These are phyloP conservation scores for Ypsolopha sequella DNA, from an alignment of 2,888 invertebrate genomes.

Conservation along the genomic window DNA sequence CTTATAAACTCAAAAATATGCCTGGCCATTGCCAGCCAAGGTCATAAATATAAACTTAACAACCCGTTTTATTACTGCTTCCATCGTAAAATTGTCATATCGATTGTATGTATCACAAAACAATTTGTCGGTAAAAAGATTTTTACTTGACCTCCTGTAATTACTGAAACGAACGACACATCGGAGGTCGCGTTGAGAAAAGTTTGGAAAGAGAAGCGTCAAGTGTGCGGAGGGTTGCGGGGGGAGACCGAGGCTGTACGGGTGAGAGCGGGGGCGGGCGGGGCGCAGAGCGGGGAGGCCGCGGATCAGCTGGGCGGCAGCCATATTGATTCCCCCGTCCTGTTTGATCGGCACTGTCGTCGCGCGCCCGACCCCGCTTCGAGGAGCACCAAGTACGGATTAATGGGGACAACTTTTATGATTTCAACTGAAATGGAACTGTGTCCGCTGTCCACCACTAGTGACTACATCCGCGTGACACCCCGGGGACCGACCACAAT, in stretches of 20 bases:
- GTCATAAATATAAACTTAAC: too few relatives aligned
- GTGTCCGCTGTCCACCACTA: constrained; percentile 13
- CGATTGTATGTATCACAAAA: background rate
- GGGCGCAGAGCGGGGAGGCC: constrained; percentile 5
- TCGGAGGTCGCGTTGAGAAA: constrained; percentile 28
- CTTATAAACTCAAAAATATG: too few relatives aligned
- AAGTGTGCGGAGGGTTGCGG: constrained; percentile 38
- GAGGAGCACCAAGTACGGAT: constrained; percentile 26
- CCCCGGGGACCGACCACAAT: background rate
- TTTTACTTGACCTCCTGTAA: background rate
- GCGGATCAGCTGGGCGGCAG: constrained; percentile 70
- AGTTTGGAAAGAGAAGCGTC: constrained; percentile 33
- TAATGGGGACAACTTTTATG: constrained; percentile 69
- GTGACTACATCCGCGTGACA: background rate
- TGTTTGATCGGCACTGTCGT: constrained; percentile 57
- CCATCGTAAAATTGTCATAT: too few relatives aligned
- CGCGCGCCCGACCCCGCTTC: constrained; percentile 28
- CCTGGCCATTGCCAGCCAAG: too few relatives aligned
- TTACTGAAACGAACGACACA: constrained; percentile 6
- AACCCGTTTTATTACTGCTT: too few relatives aligned
- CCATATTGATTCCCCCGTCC: constrained; percentile 68
- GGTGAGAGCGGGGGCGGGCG: constrained; percentile 4
- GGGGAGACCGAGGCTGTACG: constrained; percentile 19
- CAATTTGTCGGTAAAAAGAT: background rate
- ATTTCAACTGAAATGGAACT: constrained; percentile 64